Percentiles rank a stretch among this genome's conserved stretches.
Evolutionary conservation across 2,797 vertebrate species (phyloP).

Genomic region (Numenius phaeopus): DNA sequence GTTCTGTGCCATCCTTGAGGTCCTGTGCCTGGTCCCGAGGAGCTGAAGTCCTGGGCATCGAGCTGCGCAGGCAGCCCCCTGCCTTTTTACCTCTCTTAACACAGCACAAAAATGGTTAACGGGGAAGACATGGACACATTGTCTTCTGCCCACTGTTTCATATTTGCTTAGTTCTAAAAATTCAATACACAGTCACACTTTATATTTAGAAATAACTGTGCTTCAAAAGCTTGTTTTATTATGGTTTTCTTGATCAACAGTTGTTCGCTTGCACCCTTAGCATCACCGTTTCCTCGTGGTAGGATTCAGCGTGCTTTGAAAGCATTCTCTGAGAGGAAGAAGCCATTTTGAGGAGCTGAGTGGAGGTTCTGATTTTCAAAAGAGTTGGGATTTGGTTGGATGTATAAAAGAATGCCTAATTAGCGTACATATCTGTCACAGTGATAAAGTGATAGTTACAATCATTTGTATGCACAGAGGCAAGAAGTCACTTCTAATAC

Average conservation of each 20-base stretch:
- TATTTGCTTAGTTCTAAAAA: slow-evolving; percentile 27
- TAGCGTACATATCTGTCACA: neutral
- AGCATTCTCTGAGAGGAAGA: neutral
- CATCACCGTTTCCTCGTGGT: neutral
- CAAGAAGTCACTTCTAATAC: slow-evolving; percentile 39
- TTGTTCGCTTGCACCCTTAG: slow-evolving; percentile 3
- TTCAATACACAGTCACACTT: neutral
- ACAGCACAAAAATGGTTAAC: neutral
- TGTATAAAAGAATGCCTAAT: neutral
- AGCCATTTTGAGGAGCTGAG: neutral
- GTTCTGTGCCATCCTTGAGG: neutral
- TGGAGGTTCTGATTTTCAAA: neutral
- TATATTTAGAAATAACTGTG: neutral
- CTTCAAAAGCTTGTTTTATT: neutral
- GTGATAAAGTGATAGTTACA: neutral
- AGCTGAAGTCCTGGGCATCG: neutral
- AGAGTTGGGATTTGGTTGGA: neutral
- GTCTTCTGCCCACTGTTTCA: neutral
- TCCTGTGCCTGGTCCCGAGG: neutral
- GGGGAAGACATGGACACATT: neutral
- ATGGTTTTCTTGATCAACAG: neutral
- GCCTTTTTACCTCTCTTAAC: neutral
- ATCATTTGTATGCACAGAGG: slow-evolving; percentile 14
- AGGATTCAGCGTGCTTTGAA: neutral
- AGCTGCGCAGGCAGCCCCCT: neutral